Base-by-base conservation (phyloP, 2,113 vertebrate species). In the Nesogale talazaci region DNA sequence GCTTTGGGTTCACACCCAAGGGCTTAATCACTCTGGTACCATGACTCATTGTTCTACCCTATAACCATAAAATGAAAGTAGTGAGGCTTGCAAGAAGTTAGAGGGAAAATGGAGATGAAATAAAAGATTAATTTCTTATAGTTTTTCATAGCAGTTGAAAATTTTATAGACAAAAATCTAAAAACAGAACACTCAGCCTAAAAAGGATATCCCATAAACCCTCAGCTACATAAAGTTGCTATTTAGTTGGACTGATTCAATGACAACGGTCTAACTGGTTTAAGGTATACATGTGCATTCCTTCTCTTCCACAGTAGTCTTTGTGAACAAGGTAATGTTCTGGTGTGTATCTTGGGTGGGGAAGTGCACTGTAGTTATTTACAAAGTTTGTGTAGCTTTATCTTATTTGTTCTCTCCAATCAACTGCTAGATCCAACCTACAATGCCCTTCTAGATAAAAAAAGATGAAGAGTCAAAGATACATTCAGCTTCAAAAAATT, bases 81-180 rank as follows among this genome's bases (percentile, higher is more conserved):
- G 83, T 15, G 31, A 84, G 74, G 80, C 91, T 80, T 83, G 42
- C 46, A 29, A 89, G 34, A 86, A 29, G 59, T 78, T 40, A 91
- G 23, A 67, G 40, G 29, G 27, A 91, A 94, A 94, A 46, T 65
- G 11, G 46, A 84, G 59, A 23, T 82, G 78, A 87, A 90, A 25
- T 59, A 59, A 90, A 92, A 93, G 72, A 79, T 90, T 77, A 81
- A 88, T 94, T 90, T 86, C 61, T 42, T 72, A 20, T 15, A 29
- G 34, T 56, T 94, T 79, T 88, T 40, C 23, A 6, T 79, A 46
- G 80, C 83, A 75, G 75, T 83, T 80, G 78, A 83, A 93, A 79
- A 75, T 91, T 78, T 91, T 67, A 83, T 1, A 61, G 67, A 72
- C 31, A 94, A 46, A 88, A 36, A 88, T 16, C 8, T 31, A 91